Conservation (phyloP, 2,797 vertebrate species). For the Sparidentex hasta region DNA sequence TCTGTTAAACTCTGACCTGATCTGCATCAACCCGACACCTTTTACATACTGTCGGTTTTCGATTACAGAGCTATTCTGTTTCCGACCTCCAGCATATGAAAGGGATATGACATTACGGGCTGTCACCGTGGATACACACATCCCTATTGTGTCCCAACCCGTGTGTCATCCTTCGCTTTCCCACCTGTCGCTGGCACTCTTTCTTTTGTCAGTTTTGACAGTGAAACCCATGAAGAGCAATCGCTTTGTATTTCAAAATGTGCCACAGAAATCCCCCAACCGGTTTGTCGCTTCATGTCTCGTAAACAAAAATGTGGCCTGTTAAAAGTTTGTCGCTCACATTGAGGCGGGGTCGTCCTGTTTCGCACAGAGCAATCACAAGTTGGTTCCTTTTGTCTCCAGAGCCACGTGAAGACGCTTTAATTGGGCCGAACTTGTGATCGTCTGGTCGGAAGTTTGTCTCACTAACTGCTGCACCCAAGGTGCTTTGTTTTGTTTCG, state of each 20-base stretch:
- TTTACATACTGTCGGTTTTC: background rate
- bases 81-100: background rate
- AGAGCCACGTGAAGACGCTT: background rate
- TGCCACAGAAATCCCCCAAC: too few species aligned
- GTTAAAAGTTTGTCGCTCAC: background rate
- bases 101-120: background rate
- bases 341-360: background rate
- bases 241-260: background rate
- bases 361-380: background rate
- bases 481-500: slow-evolving; percentile 36
- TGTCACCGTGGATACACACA: background rate
- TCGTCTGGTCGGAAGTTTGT: slow-evolving; percentile 8
- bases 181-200: background rate
- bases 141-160: background rate
- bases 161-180: background rate
- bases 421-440: slow-evolving; percentile 6
- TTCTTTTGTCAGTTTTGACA: background rate
- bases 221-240: slow-evolving; percentile 1
- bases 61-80: slow-evolving; percentile 12
- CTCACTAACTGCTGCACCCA: slow-evolving; percentile 25
- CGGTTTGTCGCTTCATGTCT: too few species aligned
- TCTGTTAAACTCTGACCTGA: too few species aligned
- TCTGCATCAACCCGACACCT: background rate
- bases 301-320: background rate
- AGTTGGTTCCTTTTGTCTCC: slow-evolving; percentile 6